Evolutionary conservation across 1,140 invertebrate species (phyloP).

Genomic region (Penaeus chinensis): DNA sequence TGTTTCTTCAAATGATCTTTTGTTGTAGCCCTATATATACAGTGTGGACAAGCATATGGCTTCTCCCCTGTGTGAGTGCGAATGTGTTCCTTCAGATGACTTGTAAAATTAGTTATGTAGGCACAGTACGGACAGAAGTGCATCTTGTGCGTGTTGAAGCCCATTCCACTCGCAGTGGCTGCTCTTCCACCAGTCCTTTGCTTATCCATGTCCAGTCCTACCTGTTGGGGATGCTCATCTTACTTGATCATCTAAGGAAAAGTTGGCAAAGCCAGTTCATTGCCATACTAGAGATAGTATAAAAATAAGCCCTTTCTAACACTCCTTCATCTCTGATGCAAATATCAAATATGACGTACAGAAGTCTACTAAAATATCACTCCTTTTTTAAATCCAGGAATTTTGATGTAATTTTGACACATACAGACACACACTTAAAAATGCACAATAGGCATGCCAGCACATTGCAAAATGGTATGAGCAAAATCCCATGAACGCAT

Average conservation of each 20-base stretch:
- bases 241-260: constrained; percentile 27
- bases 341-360: too few species aligned
- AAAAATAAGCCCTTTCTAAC: too few species aligned
- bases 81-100: constrained; percentile 42
- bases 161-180: constrained; percentile 26
- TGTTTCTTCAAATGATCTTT: constrained; percentile 49
- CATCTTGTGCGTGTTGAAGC: constrained; percentile 37
- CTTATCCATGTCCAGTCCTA: constrained; percentile 41
- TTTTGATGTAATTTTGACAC: too few species aligned
- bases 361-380: too few species aligned
- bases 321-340: too few species aligned
- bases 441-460: too few species aligned
- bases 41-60: constrained; percentile 43
- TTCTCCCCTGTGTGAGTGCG: constrained; percentile 56
- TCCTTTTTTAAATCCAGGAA: too few species aligned
- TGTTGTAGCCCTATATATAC: constrained; percentile 38
- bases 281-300: too few species aligned
- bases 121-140: constrained; percentile 48
- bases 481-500: too few species aligned
- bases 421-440: too few species aligned
- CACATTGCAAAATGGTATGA: too few species aligned
- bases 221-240: constrained; percentile 54
- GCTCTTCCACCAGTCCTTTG: constrained; percentile 35
- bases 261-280: too few species aligned
- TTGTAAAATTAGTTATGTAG: constrained; percentile 36